Evolutionary conservation across 1,140 invertebrate genomes (phyloP).

Genomic region (Hermatobates lingyangjiaoensis): DNA sequence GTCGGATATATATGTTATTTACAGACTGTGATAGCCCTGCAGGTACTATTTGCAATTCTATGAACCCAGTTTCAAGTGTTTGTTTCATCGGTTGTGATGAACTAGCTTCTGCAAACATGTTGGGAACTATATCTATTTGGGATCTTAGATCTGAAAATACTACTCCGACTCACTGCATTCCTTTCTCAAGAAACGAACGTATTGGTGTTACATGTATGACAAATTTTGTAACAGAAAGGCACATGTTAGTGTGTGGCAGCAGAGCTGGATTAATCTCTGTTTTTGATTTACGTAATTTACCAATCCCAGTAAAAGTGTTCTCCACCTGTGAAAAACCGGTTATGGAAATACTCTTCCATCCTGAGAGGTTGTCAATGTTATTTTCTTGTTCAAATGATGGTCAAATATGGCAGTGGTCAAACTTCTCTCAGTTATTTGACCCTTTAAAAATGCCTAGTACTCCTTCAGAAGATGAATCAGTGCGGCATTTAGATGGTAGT

Average conservation of each 20-base stretch:
- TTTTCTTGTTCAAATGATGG: not conserved
- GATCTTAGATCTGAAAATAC: not conserved
- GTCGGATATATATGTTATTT: not conserved
- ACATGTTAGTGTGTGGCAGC: not conserved
- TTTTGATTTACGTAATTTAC: not conserved
- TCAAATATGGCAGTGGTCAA: not conserved
- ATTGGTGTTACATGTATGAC: not conserved
- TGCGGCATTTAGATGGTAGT: not conserved
- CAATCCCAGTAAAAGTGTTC: not conserved
- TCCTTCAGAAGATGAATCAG: not conserved
- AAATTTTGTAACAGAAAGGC: not conserved
- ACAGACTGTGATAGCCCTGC: not conserved
- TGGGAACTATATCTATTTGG: not conserved
- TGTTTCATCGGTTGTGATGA: not conserved
- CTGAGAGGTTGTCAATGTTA: not conserved
- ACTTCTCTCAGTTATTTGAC: not conserved
- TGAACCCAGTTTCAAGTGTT: not conserved
- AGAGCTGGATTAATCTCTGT: not conserved
- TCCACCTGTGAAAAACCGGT: not conserved
- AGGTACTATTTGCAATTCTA: not conserved
- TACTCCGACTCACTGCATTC: not conserved
- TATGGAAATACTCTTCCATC: not conserved
- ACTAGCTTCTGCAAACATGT: not conserved
- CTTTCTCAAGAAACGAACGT: not conserved
- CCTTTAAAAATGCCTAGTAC: not conserved